Evolutionary conservation across 2,888 invertebrate species (phyloP).

Genomic region (Meganola albula): DNA sequence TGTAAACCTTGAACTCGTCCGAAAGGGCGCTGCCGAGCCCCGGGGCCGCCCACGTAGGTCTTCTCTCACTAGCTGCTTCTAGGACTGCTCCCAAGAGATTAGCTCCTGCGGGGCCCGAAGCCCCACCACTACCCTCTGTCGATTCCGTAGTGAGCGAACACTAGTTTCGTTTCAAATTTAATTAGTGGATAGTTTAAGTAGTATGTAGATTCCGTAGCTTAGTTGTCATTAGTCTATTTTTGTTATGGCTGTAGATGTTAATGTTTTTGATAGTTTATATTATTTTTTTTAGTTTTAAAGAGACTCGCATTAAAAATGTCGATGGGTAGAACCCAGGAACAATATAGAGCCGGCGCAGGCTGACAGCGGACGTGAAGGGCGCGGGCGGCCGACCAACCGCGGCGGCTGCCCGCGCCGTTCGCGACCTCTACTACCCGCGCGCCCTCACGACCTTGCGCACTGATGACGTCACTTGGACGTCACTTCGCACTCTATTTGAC

Average conservation of each 20-base stretch:
- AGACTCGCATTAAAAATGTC: slow-evolving; percentile 54
- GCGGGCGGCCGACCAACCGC: slow-evolving; percentile 16
- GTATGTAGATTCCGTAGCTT: slow-evolving; percentile 71
- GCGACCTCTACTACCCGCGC: slow-evolving; percentile 27
- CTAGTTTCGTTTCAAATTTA: slow-evolving; percentile 70
- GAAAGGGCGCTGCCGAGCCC: slow-evolving; percentile 23
- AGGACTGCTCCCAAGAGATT: slow-evolving; percentile 50
- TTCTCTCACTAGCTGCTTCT: slow-evolving; percentile 47
- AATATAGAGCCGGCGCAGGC: slow-evolving; percentile 25
- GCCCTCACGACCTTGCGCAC: slow-evolving; percentile 16
- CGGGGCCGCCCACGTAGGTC: slow-evolving; percentile 34
- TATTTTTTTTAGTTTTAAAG: slow-evolving; percentile 64
- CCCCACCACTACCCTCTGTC: slow-evolving; percentile 42
- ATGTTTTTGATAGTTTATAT: slow-evolving; percentile 74
- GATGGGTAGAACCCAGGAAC: slow-evolving; percentile 50
- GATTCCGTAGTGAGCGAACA: slow-evolving; percentile 66
- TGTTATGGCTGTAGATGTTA: slow-evolving; percentile 77
- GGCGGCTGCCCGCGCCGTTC: slow-evolving; percentile 16
- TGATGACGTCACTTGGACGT: slow-evolving; percentile 37
- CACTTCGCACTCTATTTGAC: slow-evolving; percentile 57
- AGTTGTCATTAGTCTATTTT: slow-evolving; percentile 74
- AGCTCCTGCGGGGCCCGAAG: slow-evolving; percentile 35
- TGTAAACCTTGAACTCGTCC: slow-evolving; percentile 37
- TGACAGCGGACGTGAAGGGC: slow-evolving; percentile 11
- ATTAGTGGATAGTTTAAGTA: slow-evolving; percentile 72